phyloP scores from a whole-genome alignment of 1,140 invertebrate species.

The Hycleus cichorii region DNA sequence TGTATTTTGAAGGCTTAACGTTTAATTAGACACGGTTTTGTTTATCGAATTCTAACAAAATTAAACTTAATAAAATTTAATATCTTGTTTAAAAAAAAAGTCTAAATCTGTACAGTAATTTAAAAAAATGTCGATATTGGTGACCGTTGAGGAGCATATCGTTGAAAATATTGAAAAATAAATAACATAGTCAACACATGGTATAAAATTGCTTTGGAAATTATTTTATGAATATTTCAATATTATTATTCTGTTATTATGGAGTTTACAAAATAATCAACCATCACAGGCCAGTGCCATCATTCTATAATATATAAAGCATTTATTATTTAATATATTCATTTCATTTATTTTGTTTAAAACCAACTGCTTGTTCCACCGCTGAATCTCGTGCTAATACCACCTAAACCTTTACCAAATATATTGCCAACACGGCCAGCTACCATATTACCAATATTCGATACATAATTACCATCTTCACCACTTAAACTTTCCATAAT shows the following conservation, averaged over 20 bases:
- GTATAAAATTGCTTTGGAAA: constrained; percentile 19
- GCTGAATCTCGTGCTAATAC: constrained; percentile 71
- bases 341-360: constrained; percentile 38
- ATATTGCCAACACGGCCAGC: constrained; percentile 73
- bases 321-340: neutral
- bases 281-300: constrained; percentile 15
- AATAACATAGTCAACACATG: constrained; percentile 1
- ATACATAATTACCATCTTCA: constrained; percentile 57
- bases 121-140: no score
- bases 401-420: constrained; percentile 75
- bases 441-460: constrained; percentile 63
- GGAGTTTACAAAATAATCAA: neutral
- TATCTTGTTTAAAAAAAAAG: no score
- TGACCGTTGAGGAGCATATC: neutral
- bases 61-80: no score
- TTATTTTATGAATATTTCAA: neutral
- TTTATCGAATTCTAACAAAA: no score
- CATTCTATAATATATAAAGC: neutral
- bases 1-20: constrained; percentile 18
- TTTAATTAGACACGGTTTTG: neutral
- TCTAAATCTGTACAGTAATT: no score
- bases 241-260: neutral
- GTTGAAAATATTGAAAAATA: neutral
- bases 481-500: constrained; percentile 54
- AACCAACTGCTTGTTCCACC: constrained; percentile 63